Conservation (phyloP, 2,797 vertebrate genomes). For the Pipistrellus pygmaeus region DNA sequence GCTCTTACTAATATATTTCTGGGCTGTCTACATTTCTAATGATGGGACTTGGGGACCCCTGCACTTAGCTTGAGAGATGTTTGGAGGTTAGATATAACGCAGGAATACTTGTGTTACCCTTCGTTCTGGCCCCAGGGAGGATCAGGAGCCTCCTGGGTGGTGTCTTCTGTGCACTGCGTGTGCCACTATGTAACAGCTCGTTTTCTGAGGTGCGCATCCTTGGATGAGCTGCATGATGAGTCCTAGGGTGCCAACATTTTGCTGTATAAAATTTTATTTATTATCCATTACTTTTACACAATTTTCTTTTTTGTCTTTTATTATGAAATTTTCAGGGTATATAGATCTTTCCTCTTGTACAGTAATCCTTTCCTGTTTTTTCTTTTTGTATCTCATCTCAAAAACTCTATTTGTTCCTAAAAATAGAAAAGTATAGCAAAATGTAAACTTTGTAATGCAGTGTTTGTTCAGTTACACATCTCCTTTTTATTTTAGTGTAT, state of each 20-base stretch:
- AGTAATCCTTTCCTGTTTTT: background rate
- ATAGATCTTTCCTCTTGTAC: background rate
- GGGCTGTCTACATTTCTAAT: background rate
- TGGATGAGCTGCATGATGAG: background rate
- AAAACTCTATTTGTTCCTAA: background rate
- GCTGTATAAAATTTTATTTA: background rate
- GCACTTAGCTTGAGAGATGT: background rate
- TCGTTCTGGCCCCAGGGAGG: background rate
- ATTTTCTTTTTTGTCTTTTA: background rate
- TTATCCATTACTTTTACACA: background rate
- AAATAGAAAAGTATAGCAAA: background rate
- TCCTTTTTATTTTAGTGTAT: background rate
- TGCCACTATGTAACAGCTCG: rapidly evolving
- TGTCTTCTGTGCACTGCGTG: background rate
- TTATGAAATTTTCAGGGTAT: background rate
- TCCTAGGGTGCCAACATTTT: background rate
- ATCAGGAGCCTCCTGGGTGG: background rate
- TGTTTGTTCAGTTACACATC: background rate
- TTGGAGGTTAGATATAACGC: background rate
- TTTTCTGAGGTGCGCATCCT: background rate
- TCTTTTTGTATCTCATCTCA: background rate
- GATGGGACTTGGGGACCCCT: background rate
- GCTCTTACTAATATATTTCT: background rate
- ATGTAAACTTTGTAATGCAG: background rate
- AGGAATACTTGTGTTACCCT: background rate